These are phyloP conservation scores for Pammene aurita DNA, from an alignment of 2,888 invertebrate genomes.

Conservation along the genomic window DNA sequence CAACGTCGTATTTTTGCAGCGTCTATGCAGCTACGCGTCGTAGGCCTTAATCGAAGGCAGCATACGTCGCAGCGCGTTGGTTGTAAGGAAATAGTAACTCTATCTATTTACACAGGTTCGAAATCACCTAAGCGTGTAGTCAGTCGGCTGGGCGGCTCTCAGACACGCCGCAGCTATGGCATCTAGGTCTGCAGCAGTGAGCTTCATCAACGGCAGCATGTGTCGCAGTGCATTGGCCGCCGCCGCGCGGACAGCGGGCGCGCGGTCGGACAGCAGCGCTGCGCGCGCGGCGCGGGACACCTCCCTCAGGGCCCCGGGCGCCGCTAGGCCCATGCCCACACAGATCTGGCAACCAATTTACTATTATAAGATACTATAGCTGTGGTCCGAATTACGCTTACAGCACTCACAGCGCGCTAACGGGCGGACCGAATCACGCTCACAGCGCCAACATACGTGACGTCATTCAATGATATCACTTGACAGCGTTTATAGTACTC, in stretches of 20 bases:
- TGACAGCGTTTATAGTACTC: too few species aligned
- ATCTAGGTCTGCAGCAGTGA: constrained; percentile 95
- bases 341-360: constrained; percentile 83
- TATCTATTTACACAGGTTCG: not conserved
- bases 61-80: too few species aligned
- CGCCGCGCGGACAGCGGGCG: constrained; percentile 95
- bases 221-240: constrained; percentile 95
- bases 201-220: constrained; percentile 93
- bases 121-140: constrained; percentile 58
- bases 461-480: too few species aligned
- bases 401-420: too few species aligned
- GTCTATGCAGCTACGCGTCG: too few species aligned
- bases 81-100: not conserved
- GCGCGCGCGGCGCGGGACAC: constrained; percentile 94
- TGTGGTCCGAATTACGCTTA: too few species aligned
- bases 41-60: too few species aligned
- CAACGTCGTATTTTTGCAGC: too few species aligned
- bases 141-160: constrained; percentile 85
- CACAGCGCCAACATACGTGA: too few species aligned
- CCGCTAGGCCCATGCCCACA: constrained; percentile 97
- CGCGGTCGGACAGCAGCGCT: constrained; percentile 94
- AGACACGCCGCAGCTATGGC: constrained; percentile 95
- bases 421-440: too few species aligned
- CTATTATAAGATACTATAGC: not conserved
- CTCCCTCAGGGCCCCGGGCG: constrained; percentile 89